Conservation (phyloP, 2,797 vertebrate species). For the Darevskia mixta region DNA sequence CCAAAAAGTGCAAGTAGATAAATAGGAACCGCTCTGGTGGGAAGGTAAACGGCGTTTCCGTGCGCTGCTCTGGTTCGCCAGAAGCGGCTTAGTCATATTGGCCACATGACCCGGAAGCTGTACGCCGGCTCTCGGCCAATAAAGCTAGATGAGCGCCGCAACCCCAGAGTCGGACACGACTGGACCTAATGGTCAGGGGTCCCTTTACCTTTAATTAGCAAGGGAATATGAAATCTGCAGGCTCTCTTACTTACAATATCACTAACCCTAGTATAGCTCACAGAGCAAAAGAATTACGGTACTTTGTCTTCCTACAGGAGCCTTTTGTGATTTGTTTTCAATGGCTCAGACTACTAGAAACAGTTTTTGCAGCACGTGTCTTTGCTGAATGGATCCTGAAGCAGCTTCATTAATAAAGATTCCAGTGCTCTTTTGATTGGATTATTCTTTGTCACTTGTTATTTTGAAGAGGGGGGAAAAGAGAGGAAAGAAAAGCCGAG, state of each 20-base stretch:
- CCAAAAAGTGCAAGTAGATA: too few relatives aligned
- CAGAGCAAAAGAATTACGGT: conserved; percentile 52
- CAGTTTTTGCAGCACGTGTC: conserved; percentile 64
- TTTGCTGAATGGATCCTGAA: conserved; percentile 59
- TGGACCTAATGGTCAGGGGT: too few relatives aligned
- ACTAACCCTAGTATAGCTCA: conserved; percentile 53
- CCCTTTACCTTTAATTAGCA: neutral
- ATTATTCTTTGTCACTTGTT: conserved; percentile 41
- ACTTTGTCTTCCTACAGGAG: conserved; percentile 69
- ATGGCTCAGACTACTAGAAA: conserved; percentile 59
- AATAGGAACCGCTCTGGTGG: too few relatives aligned
- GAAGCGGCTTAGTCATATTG: too few relatives aligned
- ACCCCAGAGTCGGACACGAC: too few relatives aligned
- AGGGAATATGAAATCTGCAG: conserved; percentile 59
- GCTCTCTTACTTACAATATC: conserved; percentile 47
- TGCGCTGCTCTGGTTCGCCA: too few relatives aligned
- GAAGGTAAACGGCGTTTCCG: too few relatives aligned
- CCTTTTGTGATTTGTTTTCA: conserved; percentile 65
- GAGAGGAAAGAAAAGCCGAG: neutral
- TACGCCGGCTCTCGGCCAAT: too few relatives aligned
- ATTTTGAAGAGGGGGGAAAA: conserved; percentile 34
- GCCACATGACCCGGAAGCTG: too few relatives aligned
- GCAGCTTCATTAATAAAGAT: conserved; percentile 72
- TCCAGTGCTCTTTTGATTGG: conserved; percentile 43
- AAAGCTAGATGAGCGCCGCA: too few relatives aligned